These are phyloP conservation scores for Philhelius pedissequus DNA, from an alignment of 2,888 invertebrate species.

Conservation along the genomic window DNA sequence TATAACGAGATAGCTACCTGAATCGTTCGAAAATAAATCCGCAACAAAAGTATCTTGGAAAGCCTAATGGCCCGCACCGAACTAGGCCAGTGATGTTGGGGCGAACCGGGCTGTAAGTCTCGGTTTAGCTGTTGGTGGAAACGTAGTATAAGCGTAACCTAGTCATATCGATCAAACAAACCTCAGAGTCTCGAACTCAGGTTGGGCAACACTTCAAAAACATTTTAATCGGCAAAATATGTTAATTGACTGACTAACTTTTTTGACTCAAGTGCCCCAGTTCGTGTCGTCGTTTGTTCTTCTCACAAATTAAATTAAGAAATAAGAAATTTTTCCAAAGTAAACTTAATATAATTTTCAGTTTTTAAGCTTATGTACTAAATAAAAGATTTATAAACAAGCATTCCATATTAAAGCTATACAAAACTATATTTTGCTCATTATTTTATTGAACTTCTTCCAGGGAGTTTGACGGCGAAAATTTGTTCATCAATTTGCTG, in stretches of 20 bases:
- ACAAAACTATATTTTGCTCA: neutral
- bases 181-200: slow-evolving; percentile 44
- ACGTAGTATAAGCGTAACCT: too few species aligned
- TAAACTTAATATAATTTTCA: neutral
- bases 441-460: slow-evolving; percentile 21
- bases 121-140: too few species aligned
- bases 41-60: too few species aligned
- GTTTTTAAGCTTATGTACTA: neutral
- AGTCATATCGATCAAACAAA: slow-evolving; percentile 8
- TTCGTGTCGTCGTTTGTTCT: slow-evolving; percentile 62
- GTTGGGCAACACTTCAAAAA: slow-evolving; percentile 21
- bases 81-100: too few species aligned
- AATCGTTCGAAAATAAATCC: too few species aligned
- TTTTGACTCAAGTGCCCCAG: slow-evolving; percentile 51
- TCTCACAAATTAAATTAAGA: slow-evolving; percentile 60
- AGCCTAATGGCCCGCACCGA: too few species aligned
- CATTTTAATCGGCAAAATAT: slow-evolving; percentile 49
- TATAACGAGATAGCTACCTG: too few species aligned
- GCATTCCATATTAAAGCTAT: neutral
- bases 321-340: slow-evolving; percentile 33
- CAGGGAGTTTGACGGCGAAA: slow-evolving; percentile 5
- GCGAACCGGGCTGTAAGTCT: too few species aligned
- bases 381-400: neutral
- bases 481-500: slow-evolving; percentile 49
- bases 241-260: neutral